These are phyloP conservation scores for Steinernema hermaphroditum DNA, from an alignment of 2,888 invertebrate species.

Conservation along the genomic window DNA sequence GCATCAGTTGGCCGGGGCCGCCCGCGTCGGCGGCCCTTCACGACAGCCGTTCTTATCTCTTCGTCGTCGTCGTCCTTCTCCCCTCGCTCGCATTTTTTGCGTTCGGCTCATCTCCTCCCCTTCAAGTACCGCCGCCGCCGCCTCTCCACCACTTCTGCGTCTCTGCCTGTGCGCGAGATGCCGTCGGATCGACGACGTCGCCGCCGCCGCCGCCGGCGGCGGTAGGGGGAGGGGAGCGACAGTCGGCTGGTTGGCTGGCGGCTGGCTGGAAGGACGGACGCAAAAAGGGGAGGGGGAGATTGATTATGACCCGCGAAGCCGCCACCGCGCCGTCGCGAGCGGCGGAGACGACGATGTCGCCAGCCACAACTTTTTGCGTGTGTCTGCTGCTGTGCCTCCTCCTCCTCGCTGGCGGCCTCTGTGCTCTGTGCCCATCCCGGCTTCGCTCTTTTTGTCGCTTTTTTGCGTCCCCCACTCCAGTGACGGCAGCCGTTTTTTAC, in stretches of 20 bases:
- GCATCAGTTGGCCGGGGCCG: too few relatives aligned
- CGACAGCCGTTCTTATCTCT: too few relatives aligned
- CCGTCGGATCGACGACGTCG: background rate
- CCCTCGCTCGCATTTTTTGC: too few relatives aligned
- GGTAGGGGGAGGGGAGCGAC: background rate
- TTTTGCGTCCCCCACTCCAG: background rate
- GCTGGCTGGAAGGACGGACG: background rate
- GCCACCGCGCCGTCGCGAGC: background rate
- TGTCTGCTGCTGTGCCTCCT: slow-evolving; percentile 25
- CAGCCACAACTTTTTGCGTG: slow-evolving; percentile 27
- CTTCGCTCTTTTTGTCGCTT: background rate
- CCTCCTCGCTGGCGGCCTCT: background rate
- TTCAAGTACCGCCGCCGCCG: background rate
- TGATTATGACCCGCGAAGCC: slow-evolving; percentile 28
- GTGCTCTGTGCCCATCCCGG: background rate
- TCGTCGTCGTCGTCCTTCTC: too few relatives aligned
- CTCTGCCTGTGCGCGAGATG: background rate
- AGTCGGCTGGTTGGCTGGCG: background rate
- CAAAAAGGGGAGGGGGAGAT: background rate
- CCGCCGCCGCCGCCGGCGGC: background rate
- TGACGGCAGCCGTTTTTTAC: too few relatives aligned
- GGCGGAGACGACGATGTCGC: slow-evolving; percentile 13
- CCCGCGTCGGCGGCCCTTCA: too few relatives aligned
- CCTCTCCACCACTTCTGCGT: background rate
- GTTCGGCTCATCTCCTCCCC: slow-evolving; percentile 8